These are phyloP conservation scores for Crocallis elinguaria DNA, from an alignment of 2,888 invertebrate genomes.

Conservation along the genomic window DNA sequence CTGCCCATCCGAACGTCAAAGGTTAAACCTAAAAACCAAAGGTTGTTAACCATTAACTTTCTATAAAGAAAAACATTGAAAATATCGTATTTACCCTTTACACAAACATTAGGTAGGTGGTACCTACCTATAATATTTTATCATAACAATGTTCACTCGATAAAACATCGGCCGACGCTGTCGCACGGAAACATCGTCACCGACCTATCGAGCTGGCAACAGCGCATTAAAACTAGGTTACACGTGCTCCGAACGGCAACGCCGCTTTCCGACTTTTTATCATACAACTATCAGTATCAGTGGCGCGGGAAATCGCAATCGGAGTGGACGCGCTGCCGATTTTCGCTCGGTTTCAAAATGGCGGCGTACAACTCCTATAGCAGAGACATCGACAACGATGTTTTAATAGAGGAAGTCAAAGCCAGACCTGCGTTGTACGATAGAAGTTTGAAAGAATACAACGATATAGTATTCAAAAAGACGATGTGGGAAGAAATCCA, in stretches of 20 bases:
- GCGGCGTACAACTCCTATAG: background rate
- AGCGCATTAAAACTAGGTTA: background rate
- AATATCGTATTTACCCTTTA: background rate
- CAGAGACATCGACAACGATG: constrained; percentile 10
- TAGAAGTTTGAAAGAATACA: constrained; percentile 11
- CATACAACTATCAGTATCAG: constrained; percentile 17
- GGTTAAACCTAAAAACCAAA: too few relatives aligned
- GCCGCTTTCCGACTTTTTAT: constrained; percentile 12
- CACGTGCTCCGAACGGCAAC: constrained; percentile 1
- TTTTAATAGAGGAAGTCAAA: constrained; percentile 16
- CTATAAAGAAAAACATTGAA: too few relatives aligned
- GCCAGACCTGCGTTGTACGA: constrained; percentile 17
- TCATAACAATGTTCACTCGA: background rate
- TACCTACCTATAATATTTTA: background rate
- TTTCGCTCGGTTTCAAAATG: constrained; percentile 14
- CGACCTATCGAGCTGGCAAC: constrained; percentile 13
- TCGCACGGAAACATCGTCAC: background rate
- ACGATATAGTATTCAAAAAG: constrained; percentile 2
- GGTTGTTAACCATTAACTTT: too few relatives aligned
- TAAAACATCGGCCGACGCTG: background rate
- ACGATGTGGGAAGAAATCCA: constrained; percentile 19
- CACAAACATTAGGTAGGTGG: background rate
- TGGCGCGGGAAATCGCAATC: constrained; percentile 10
- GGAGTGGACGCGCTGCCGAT: constrained; percentile 5
- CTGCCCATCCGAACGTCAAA: too few relatives aligned